These are phyloP conservation scores for Ceramica pisi DNA, from an alignment of 2,888 invertebrate species.

Conservation along the genomic window DNA sequence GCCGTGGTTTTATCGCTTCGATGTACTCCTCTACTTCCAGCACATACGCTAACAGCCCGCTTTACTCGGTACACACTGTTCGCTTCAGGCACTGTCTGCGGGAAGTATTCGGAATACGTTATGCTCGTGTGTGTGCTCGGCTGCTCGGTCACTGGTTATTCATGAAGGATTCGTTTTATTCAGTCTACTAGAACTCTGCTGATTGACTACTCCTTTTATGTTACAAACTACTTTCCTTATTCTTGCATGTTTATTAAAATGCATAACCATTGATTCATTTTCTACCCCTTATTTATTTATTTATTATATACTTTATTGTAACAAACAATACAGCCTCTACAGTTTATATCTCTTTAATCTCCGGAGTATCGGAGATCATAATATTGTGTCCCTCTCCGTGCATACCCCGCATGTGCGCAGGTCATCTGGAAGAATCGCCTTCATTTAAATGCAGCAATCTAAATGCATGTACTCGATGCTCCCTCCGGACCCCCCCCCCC, in stretches of 20 bases:
- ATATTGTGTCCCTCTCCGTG: not conserved
- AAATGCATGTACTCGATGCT: constrained; percentile 56
- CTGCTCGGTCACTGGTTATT: not conserved
- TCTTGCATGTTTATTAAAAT: too few species aligned
- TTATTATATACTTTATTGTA: too few species aligned
- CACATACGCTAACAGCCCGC: not conserved
- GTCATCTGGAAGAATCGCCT: constrained; percentile 37
- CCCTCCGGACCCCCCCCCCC: not conserved
- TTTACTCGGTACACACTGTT: not conserved
- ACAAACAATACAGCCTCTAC: not conserved
- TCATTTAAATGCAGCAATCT: constrained; percentile 62
- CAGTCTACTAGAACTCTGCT: not conserved
- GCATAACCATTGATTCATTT: too few species aligned
- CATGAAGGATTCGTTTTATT: not conserved
- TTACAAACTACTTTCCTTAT: too few species aligned
- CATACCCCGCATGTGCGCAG: too few species aligned
- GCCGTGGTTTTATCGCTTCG: constrained; percentile 31
- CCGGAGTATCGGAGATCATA: not conserved
- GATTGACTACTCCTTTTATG: not conserved
- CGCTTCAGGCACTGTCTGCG: not conserved
- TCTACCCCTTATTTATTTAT: too few species aligned
- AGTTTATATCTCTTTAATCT: not conserved
- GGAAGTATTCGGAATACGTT: not conserved
- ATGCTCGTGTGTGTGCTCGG: not conserved
- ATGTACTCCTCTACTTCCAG: not conserved